Conservation (phyloP, 2,888 invertebrate species). For the Osedax frankpressi region DNA sequence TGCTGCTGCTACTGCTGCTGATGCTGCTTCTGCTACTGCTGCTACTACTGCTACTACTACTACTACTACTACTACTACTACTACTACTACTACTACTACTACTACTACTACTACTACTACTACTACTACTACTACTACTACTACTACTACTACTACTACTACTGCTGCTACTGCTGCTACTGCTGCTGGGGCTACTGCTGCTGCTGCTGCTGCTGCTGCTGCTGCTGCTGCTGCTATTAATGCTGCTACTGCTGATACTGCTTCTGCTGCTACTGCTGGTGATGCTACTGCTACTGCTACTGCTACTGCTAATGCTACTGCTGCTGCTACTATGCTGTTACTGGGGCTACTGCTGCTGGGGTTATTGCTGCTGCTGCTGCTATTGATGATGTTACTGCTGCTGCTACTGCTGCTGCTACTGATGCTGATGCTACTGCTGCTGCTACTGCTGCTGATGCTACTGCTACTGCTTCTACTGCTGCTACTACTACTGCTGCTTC, state of each 20-base stretch:
- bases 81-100: neutral
- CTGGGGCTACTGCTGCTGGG: neutral
- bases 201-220: neutral
- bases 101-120: neutral
- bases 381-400: neutral
- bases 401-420: neutral
- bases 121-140: neutral
- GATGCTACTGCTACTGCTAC: neutral
- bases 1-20: neutral
- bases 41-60: neutral
- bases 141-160: neutral
- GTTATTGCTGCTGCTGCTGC: neutral
- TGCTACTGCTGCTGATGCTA: neutral
- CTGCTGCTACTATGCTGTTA: neutral
- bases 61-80: neutral
- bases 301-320: neutral
- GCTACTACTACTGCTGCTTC: neutral
- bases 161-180: neutral
- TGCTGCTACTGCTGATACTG: neutral
- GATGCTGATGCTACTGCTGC: neutral
- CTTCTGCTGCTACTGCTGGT: neutral
- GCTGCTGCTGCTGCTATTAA: neutral
- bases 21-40: neutral
- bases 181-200: neutral
- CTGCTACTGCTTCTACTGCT: constrained; percentile 1